These are phyloP conservation scores for Dendrocincla fuliginosa DNA, from an alignment of 2,797 vertebrate species.

Conservation along the genomic window DNA sequence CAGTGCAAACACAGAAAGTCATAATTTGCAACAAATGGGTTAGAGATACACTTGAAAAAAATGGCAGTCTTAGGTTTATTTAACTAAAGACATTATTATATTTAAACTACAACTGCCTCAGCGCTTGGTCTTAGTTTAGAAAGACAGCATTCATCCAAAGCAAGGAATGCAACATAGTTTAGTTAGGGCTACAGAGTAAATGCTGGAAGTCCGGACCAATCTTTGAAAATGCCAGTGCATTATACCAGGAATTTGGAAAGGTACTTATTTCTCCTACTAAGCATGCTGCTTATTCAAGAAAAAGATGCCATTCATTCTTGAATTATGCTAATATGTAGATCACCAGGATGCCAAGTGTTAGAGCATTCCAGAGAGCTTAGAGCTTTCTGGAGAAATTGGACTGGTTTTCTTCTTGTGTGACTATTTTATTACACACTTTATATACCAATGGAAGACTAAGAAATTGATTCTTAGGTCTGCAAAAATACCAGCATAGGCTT, in stretches of 20 bases:
- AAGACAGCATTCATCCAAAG: neutral
- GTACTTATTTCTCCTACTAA: neutral
- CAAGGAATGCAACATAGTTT: neutral
- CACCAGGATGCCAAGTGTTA: neutral
- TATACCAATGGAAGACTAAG: neutral
- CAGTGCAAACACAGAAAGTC: conserved; percentile 26
- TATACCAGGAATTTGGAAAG: neutral
- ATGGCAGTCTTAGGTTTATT: neutral
- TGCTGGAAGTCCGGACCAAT: neutral
- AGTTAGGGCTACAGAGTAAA: neutral
- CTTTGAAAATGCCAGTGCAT: neutral
- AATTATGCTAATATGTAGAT: accelerated
- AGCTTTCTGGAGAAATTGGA: neutral
- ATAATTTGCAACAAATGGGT: conserved; percentile 38
- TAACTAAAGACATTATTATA: conserved; percentile 18
- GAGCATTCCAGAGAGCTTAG: neutral
- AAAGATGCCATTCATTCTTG: neutral
- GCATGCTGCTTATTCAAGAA: neutral
- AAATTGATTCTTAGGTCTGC: neutral
- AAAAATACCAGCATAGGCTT: neutral
- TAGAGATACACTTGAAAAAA: neutral
- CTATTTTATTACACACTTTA: neutral
- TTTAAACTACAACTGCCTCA: neutral
- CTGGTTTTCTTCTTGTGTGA: neutral
- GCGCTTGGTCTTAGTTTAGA: neutral